Percentiles rank a stretch among this genome's conserved stretches.
These are phyloP conservation scores for Varroa destructor DNA, from an alignment of 1,140 invertebrate genomes.

Conservation along the genomic window DNA sequence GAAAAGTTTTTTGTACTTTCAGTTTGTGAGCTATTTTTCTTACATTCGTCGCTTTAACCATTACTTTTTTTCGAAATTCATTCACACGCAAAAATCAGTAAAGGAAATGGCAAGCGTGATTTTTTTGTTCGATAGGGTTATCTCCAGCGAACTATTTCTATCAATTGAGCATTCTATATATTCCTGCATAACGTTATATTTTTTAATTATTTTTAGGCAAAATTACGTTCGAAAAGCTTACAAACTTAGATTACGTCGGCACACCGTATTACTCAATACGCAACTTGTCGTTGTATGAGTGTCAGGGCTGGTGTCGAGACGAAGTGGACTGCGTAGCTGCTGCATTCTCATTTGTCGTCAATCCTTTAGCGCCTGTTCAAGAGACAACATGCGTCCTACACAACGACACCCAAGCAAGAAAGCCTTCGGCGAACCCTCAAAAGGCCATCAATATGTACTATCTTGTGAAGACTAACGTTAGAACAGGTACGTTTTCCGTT, in stretches of 20 bases:
- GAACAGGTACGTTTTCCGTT: conserved; percentile 51
- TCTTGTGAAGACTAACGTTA: conserved; percentile 79
- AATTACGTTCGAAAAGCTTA: conserved; percentile 81
- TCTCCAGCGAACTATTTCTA: too few relatives aligned
- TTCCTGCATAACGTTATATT: too few relatives aligned
- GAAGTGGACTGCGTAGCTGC: conserved; percentile 78
- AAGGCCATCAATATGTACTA: conserved; percentile 81
- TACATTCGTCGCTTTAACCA: too few relatives aligned
- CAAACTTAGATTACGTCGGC: conserved; percentile 74
- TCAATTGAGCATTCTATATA: too few relatives aligned
- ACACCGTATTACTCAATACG: conserved; percentile 80
- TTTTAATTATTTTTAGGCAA: conserved; percentile 39
- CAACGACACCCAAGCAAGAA: conserved; percentile 75
- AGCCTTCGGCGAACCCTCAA: conserved; percentile 60
- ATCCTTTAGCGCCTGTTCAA: conserved; percentile 74
- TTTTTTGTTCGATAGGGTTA: too few relatives aligned
- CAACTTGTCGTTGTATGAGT: conserved; percentile 80
- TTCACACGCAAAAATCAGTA: too few relatives aligned
- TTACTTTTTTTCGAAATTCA: too few relatives aligned
- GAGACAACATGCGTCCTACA: conserved; percentile 80
- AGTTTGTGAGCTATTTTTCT: too few relatives aligned
- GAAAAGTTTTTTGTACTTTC: too few relatives aligned
- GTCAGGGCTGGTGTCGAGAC: conserved; percentile 82
- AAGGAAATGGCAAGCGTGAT: too few relatives aligned
- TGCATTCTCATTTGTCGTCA: conserved; percentile 77